Conservation (phyloP, 2,797 vertebrate genomes). For the Oophaga sylvatica region DNA sequence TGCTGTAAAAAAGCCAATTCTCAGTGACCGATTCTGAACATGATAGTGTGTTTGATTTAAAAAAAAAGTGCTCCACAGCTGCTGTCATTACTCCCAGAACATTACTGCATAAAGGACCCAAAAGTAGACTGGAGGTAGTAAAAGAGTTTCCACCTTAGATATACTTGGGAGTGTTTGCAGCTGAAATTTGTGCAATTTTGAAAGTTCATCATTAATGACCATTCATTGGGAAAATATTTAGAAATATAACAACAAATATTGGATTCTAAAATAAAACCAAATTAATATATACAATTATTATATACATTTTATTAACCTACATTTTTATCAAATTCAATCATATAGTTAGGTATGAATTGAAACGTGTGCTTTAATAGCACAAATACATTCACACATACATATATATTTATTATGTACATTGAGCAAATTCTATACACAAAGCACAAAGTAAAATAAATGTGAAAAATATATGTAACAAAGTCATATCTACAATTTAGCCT, state of each 20-base stretch:
- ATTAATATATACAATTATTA: neutral
- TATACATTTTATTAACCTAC: neutral
- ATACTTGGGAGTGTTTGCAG: neutral
- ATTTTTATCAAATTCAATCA: neutral
- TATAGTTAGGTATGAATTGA: neutral
- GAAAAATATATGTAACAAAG: neutral
- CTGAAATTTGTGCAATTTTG: neutral
- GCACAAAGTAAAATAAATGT: neutral
- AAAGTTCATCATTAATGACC: neutral
- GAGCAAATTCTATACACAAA: neutral
- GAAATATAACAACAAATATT: neutral
- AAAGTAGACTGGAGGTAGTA: conserved; percentile 30
- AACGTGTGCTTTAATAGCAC: neutral
- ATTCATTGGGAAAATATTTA: neutral
- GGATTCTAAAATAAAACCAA: neutral
- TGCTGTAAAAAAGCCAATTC: conserved; percentile 53
- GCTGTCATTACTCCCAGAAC: conserved; percentile 17
- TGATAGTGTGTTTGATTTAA: conserved; percentile 46
- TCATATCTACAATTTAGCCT: neutral
- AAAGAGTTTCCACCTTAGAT: neutral
- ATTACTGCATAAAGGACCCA: conserved; percentile 26
- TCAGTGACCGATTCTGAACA: conserved; percentile 46
- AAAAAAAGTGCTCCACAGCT: conserved; percentile 48
- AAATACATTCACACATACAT: neutral
- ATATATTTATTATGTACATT: neutral